Evolutionary conservation across 35 echinoderm and acorn worm genomes (phyloP).

Genomic region (Ptychodera flava): DNA sequence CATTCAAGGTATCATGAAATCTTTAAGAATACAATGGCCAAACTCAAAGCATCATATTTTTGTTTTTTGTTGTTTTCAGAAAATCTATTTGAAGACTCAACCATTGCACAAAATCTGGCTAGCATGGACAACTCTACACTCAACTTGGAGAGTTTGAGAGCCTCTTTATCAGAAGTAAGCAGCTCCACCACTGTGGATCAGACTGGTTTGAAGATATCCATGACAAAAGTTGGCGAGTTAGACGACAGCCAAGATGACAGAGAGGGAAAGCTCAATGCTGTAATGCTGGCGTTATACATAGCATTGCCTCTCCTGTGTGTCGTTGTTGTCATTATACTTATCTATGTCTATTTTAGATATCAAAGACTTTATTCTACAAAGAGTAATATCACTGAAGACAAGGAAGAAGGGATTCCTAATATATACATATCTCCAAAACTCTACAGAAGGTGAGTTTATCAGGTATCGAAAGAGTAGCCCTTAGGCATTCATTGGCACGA

Average conservation of each 20-base stretch:
- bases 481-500: too few species aligned
- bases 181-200: not conserved
- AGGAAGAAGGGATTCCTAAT: not conserved
- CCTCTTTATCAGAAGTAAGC: not conserved
- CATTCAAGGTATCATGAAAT: not conserved
- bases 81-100: not conserved
- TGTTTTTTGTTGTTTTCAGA: not conserved
- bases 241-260: not conserved
- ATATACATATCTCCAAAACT: slow-evolving; percentile 2
- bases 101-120: not conserved
- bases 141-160: not conserved
- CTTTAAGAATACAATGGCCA: not conserved
- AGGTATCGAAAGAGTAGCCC: too few species aligned
- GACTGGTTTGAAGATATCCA: not conserved
- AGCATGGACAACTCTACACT: not conserved
- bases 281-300: not conserved
- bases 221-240: not conserved
- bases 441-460: not conserved
- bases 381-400: not conserved
- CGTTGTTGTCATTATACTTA: not conserved
- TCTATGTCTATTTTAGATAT: not conserved
- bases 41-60: not conserved
- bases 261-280: not conserved
- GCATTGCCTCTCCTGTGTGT: not conserved
- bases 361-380: not conserved